Base-by-base conservation (phyloP, 2,797 vertebrate species). In the Lepilemur septentrionalis region DNA sequence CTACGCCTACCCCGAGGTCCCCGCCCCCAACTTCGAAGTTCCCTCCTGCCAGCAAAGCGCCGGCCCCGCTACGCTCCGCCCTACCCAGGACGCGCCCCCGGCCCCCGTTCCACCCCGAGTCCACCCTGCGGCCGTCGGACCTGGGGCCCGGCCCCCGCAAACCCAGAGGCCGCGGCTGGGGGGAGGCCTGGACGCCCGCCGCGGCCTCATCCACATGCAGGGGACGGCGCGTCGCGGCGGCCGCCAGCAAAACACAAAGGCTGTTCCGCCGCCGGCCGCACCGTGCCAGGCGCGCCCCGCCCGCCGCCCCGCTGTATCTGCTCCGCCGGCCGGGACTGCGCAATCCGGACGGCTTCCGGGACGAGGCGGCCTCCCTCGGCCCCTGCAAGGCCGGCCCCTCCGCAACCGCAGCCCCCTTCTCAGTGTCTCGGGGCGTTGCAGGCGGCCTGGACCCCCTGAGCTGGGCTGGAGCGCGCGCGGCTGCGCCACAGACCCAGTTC, bases 191-290 rank as follows among this genome's bases (percentile, higher is more conserved):
- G 88, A 28, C 63, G n/a, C 63, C 72, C 57, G n/a, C 89, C 41
- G 14, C 0, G 5, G 59, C 98, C 98, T 98, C 95, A 98, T 96
- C 96, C 98, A 75, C 96, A 97, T 97, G 98, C 97, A 98, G 95
- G 95, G 97, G 96, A 61, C 88, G 10, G 85, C 30, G 96, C 97
- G 97, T 25, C 87, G 85, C 59, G 97, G 97, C 94, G 97, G 97
- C 95, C 87, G 98, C 96, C 97, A 97, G 94, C 79, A 97, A 92
- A 15, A 70, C 93, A 97, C 90, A 96, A 97, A 98, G 65, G 89
- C 96, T 97, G 97, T 98, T 97, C 97, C 93, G 79, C 95, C 93
- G 89, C 88, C 46, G 28, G 92, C 92, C 32, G 79, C 94, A 18
- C 82, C 0, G 92, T 94, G 97, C 97, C 97, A 97, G 95, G 82